These are phyloP conservation scores for Lasioglossum marginatum DNA, from an alignment of 2,888 invertebrate genomes.

Conservation along the genomic window DNA sequence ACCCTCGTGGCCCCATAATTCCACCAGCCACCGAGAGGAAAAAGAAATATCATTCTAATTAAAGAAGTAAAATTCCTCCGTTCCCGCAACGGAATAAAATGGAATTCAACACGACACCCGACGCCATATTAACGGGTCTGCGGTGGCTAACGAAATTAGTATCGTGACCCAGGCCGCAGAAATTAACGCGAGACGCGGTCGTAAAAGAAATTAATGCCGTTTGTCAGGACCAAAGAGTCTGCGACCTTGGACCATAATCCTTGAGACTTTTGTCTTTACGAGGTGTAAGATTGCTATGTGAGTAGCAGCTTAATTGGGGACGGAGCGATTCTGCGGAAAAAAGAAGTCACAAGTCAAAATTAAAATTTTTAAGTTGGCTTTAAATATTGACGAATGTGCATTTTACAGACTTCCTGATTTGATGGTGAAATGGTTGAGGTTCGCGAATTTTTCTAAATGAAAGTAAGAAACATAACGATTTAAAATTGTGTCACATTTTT, in stretches of 20 bases:
- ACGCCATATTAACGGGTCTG: slow-evolving; percentile 10
- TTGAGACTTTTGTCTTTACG: neutral
- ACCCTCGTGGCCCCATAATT: slow-evolving; percentile 46
- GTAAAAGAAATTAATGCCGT: slow-evolving; percentile 19
- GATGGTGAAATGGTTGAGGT: no score
- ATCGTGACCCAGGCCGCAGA: neutral
- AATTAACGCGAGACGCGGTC: slow-evolving; percentile 15
- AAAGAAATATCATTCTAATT: slow-evolving; percentile 29
- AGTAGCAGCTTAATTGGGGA: neutral
- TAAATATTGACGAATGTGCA: neutral
- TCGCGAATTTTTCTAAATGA: no score
- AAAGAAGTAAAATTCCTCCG: neutral
- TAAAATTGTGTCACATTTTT: no score
- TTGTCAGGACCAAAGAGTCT: neutral
- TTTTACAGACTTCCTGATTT: no score
- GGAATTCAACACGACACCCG: neutral
- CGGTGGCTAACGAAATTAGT: slow-evolving; percentile 5
- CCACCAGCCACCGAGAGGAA: slow-evolving; percentile 17
- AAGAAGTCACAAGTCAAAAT: neutral
- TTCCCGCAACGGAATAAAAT: neutral
- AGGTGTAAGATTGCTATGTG: neutral
- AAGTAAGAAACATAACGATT: no score
- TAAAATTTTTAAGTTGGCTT: neutral
- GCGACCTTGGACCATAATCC: neutral
- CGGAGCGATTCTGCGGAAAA: neutral